phyloP scores from a whole-genome alignment of 2,797 vertebrate species.

The Hoplostethus mediterraneus region DNA sequence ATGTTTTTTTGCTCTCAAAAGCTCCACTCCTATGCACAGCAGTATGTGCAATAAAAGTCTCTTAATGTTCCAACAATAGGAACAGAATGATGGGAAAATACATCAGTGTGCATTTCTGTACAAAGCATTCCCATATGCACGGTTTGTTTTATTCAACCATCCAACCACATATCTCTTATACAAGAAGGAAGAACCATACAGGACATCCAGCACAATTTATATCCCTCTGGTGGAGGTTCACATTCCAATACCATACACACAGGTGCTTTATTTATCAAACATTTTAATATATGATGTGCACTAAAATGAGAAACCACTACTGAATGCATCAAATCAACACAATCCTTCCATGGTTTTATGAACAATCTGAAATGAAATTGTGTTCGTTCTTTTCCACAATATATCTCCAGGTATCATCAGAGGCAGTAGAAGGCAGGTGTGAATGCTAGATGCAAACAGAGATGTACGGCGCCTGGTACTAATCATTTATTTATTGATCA shows the following conservation, averaged over 20 bases:
- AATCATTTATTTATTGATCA: slow-evolving; percentile 47
- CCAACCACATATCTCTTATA: slow-evolving; percentile 38
- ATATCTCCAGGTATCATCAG: slow-evolving; percentile 43
- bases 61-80: neutral
- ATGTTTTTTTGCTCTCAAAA: slow-evolving; percentile 11
- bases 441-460: slow-evolving; percentile 4
- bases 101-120: neutral
- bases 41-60: neutral
- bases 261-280: slow-evolving; percentile 54
- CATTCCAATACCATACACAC: slow-evolving; percentile 46
- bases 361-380: slow-evolving; percentile 39
- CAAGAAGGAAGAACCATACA: slow-evolving; percentile 32
- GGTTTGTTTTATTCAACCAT: slow-evolving; percentile 70
- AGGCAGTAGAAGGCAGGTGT: slow-evolving; percentile 29
- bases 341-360: slow-evolving; percentile 33
- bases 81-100: neutral
- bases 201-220: slow-evolving; percentile 26
- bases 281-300: slow-evolving; percentile 59
- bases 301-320: slow-evolving; percentile 64
- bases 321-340: slow-evolving; percentile 52
- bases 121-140: slow-evolving; percentile 12
- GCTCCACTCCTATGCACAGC: neutral
- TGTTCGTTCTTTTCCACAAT: slow-evolving; percentile 35
- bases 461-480: slow-evolving; percentile 43
- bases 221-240: slow-evolving; percentile 20